Base-by-base conservation (phyloP, 2,113 vertebrate genomes). In the Odontophorus gujanensis region DNA sequence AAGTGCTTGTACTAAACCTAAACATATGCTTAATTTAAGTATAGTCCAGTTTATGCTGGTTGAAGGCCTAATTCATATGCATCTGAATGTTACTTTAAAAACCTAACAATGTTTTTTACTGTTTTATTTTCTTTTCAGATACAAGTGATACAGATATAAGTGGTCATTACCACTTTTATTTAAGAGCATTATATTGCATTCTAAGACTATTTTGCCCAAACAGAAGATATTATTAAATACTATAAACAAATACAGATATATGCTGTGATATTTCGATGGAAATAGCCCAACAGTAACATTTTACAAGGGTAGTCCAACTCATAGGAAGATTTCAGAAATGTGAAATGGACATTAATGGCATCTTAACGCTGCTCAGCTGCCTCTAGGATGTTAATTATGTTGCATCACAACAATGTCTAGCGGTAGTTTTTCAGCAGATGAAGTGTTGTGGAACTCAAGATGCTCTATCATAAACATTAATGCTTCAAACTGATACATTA, bases 211-310 rank as follows among this genome's bases (percentile, higher is more conserved):
- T 84, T 61, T 93, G 12, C 50, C 66, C 81, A 96, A 80, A 45
- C 61, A 92, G 89, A 84, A 88, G 58, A 74, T 51, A 87, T 90
- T 68, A 95, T 96, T 96, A 85, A 96, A 92, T 89, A 48, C 66
- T 14, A 83, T 81, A 93, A 96, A 92, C 62, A 96, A 96, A 93
- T 72, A 59, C 45, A 91, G 40, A 90, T 89, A 61, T 11, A 1
- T 28, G 57, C 34, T 71, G 78, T 96, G 88, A 95, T 90, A 96
- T 97, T 93, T 97, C 92, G 79, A 94, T 72, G 18, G 58, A 96
- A 95, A 95, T 24, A 91, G 30, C 68, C 83, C 62, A 40, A 90
- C 57, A 87, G 83, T 66, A 48, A 77, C 34, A 85, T 92, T 90
- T 85, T 87, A 76, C 40, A 78, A 90, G 89, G 42, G 65, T 73